Base-by-base conservation (phyloP, 2,888 invertebrate genomes). In the Drosophila leonis region DNA sequence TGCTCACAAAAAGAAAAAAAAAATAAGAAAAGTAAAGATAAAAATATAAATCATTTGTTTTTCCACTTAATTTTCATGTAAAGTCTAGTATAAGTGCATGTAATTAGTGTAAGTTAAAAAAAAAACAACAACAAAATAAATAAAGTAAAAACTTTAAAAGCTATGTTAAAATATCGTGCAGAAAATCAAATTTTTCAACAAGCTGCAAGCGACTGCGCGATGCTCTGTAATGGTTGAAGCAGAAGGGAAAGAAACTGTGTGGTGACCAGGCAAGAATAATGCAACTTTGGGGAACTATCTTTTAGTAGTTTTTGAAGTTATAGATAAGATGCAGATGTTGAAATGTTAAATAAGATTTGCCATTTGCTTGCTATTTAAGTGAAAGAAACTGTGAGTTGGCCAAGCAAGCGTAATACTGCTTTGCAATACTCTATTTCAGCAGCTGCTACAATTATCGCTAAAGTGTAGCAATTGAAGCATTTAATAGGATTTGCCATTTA, bases 71-170 rank as follows among this genome's bases (percentile, higher is more conserved):
- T 72, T 37, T 46, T 13, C 56, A 18, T 71, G 63, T 65, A 48
- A 59, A 70, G 66, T 65, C 44, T 72, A 80, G 52, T 55, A 56
- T 78, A 54, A 72, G 62, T 83, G 68, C 71, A 83, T 72, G 75
- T 73, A 75, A 80, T 78, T 86, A 86, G 71, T 69, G 41, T 39
- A 74, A 80, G 70, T 61, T 68, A 71, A 57, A 54, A 62, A 59
- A 42, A 64, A 1, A 56, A n/a, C n/a, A n/a, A n/a, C n/a, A n/a
- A n/a, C n/a, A 31, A 48, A 37, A 59, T 54, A 51, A 42, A 57
- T 54, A 31, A 60, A 35, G 54, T 55, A 52, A 54, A 41, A 24
- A 20, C 51, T 79, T 48, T 51, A 27, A 59, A 68, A 70, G 27
- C 31, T 63, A 72, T 78, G 52, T 51, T 55, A 44, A 64, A 75